phyloP scores from a whole-genome alignment of 2,888 invertebrate species.

The Chrysotoxum bicinctum region DNA sequence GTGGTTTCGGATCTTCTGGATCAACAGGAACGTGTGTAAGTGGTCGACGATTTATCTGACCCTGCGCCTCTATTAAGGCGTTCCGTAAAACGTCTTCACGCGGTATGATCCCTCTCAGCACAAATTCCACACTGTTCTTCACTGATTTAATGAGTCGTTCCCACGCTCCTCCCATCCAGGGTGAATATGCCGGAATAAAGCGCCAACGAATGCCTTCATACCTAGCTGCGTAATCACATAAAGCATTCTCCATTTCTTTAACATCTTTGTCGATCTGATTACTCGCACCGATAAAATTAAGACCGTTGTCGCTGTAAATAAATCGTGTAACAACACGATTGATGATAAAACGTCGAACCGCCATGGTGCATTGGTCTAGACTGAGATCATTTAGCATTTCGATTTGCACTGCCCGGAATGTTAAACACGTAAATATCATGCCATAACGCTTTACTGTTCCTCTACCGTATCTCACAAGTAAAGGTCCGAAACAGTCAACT shows the following conservation, averaged over 20 bases:
- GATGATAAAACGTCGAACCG: background rate
- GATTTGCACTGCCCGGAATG: slow-evolving; percentile 12
- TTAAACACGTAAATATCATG: slow-evolving; percentile 20
- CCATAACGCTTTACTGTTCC: background rate
- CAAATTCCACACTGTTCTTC: background rate
- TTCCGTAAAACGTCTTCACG: background rate
- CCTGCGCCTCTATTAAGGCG: background rate
- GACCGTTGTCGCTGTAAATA: slow-evolving; percentile 26
- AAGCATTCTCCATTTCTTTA: background rate
- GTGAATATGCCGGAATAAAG: slow-evolving; percentile 24
- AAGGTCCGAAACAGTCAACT: slow-evolving; percentile 4
- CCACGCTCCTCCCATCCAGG: slow-evolving; percentile 14
- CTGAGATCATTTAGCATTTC: slow-evolving; percentile 21
- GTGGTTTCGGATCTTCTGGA: background rate
- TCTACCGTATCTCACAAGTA: background rate
- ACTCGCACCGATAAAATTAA: slow-evolving; percentile 6
- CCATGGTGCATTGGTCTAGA: background rate
- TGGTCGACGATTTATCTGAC: background rate
- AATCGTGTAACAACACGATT: no score
- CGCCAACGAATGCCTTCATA: slow-evolving; percentile 22
- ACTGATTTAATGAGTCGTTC: slow-evolving; percentile 19
- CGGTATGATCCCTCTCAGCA: background rate
- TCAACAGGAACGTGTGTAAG: slow-evolving; percentile 3
- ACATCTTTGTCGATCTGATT: slow-evolving; percentile 5
- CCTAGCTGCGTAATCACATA: slow-evolving; percentile 4